Base-by-base conservation (phyloP, 2,113 vertebrate genomes). In the Rissa tridactyla region DNA sequence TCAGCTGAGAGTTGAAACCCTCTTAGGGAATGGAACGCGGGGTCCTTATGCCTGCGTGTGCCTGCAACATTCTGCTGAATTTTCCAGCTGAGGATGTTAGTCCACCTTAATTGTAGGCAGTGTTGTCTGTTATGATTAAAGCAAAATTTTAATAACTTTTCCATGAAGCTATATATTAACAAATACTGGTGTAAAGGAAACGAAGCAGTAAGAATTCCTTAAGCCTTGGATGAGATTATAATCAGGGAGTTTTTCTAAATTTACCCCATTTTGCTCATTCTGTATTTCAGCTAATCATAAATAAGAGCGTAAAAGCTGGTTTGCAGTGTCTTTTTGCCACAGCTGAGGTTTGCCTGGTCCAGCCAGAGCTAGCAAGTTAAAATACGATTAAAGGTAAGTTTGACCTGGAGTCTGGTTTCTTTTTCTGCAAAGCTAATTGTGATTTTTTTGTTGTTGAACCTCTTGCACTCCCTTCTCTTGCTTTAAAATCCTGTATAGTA, bases 181-280 rank as follows among this genome's bases (percentile, higher is more conserved):
- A 70, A 91, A 92, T 91, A 61, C 70, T 93, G 87, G 34, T 90
- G 87, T 44, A 78, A 92, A 65, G 93, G 94, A 96, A 94, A 90
- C 25, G 13, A 94, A 95, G 83, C 84, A 68, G 61, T 72, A 62
- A 79, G 66, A 88, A 88, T 92, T 81, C 86, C 87, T 77, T 73
- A 77, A 97, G 46, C 46, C 57, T 88, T n/a, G 66, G 38, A 70
- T 92, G 87, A 90, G 73, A 16, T 85, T 94, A 44, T 58, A 86
- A 89, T 71, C 49, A 69, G 58, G 92, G 89, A 85, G 90, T 90
- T 78, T 80, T 95, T 92, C 73, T 75, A 76, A 82, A 69, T 60
- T 75, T 79, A 61, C 32, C 18, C 26, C 25, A 1, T 10, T 49
- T 16, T n/a, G 21, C 19, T 84, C 2, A 2, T 65, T 52, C 32